Percentiles rank a stretch among this genome's conserved stretches.
phyloP scores from a whole-genome alignment of 2,113 vertebrate species.

The Nettapus auritus region DNA sequence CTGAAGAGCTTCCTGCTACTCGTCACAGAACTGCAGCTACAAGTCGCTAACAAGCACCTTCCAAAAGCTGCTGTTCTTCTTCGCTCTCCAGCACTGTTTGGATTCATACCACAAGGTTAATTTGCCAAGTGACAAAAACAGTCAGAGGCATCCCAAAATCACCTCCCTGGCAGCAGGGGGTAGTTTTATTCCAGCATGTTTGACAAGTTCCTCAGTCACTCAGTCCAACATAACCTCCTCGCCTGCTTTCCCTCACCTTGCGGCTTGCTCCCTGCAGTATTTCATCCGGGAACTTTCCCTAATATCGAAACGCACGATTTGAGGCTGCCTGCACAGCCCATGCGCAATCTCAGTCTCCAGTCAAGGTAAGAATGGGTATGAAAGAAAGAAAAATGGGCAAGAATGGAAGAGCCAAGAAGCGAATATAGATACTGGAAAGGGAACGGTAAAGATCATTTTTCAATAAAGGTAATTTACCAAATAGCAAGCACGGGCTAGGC shows the following conservation, averaged over 20 bases:
- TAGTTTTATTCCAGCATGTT: background rate
- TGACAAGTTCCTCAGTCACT: background rate
- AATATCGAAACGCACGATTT: background rate
- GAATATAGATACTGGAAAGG: background rate
- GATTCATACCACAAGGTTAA: background rate
- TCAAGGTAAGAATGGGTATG: background rate
- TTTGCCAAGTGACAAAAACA: background rate
- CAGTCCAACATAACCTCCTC: background rate
- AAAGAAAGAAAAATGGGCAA: background rate
- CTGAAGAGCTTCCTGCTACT: background rate
- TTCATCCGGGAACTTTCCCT: background rate
- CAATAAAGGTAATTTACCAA: too few relatives aligned
- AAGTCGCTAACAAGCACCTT: background rate
- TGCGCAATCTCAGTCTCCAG: background rate
- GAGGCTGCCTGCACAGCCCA: background rate
- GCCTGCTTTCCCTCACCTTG: background rate
- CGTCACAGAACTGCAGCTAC: background rate
- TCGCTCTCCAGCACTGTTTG: background rate
- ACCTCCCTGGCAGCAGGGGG: background rate
- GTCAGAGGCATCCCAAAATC: background rate
- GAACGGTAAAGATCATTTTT: background rate
- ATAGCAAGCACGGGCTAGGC: background rate
- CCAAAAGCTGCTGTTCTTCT: background rate
- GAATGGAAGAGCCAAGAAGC: background rate
- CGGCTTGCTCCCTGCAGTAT: background rate